Evolutionary conservation across 2,113 vertebrate genomes (phyloP).

Genomic region (Ranitomeya imitator): DNA sequence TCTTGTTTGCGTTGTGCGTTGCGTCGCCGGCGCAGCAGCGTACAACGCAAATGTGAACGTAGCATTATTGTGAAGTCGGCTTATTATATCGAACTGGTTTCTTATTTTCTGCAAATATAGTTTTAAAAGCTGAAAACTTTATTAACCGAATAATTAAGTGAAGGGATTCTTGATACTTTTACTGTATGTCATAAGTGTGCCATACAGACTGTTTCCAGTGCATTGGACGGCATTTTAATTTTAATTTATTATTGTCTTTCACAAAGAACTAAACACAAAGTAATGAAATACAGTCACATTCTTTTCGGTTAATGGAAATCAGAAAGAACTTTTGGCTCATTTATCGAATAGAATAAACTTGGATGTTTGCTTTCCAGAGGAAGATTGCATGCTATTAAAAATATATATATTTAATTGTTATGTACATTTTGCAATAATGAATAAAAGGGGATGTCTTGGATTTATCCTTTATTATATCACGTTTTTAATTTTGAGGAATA

Average conservation of each 20-base stretch:
- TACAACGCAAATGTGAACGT: too few species aligned
- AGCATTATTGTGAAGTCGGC: not conserved
- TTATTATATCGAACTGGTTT: not conserved
- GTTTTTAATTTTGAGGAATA: too few species aligned
- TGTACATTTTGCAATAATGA: not conserved
- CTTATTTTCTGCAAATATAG: not conserved
- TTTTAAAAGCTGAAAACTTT: not conserved
- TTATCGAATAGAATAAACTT: not conserved
- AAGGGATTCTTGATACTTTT: not conserved
- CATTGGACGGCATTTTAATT: not conserved
- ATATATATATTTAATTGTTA: not conserved
- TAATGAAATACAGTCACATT: constrained; percentile 24
- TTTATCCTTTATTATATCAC: too few species aligned
- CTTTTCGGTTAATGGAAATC: constrained; percentile 17
- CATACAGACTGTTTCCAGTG: not conserved
- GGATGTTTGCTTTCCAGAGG: not conserved
- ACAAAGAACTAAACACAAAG: constrained; percentile 8
- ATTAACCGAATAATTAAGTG: not conserved
- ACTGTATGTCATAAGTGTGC: not conserved
- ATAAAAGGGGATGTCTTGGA: too few species aligned
- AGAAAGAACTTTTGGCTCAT: not conserved
- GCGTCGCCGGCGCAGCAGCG: too few species aligned
- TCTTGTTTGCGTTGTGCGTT: too few species aligned
- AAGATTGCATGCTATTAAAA: constrained; percentile 5
- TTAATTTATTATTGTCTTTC: constrained; percentile 10